Evolutionary conservation across 2,113 vertebrate species (phyloP), one percentile per base, ranked within the genome.

Genomic region (Trinectes maculatus): DNA sequence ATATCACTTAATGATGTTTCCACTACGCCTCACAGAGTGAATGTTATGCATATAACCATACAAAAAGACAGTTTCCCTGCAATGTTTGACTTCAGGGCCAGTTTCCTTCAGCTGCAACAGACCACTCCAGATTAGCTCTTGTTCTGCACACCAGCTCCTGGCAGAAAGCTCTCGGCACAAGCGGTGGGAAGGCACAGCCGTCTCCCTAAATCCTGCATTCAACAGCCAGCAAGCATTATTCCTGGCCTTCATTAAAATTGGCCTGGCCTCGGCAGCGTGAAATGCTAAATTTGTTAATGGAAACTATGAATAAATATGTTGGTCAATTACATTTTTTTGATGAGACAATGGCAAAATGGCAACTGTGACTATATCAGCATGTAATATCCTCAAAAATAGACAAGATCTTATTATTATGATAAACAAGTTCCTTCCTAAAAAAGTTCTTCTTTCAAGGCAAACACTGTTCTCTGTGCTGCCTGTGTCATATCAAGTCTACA

Each of bases 81-180:
- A 65, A 82, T 71, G 71, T 66, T 67, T 75, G 62, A 76, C 61
- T 86, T 61, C 44, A 48, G 67, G 57, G 58, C 77, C 36, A 51
- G 60, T 79, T 77, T 36, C 55, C 78, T 69, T 81, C 53, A 63
- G 71, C 61, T 22, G 74, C 61, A 74, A 62, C 78, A 81, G 82
- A 66, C 74, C 83, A 71, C 77, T 85, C 62, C 74, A 88, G 81
- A 89, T 89, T 80, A 89, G 83, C 59, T 77, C 85, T 89, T 86
- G 80, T 89, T 87, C 78, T 71, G 70, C 82, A 74, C 84, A 79
- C 70, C 69, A 79, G 67, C 3, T 52, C 54, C 79, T 84, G 79
- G 74, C 76, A 84, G 37, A 69, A 75, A 71, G 67, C 75, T 80
- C 58, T 69, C 56, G 73, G 76, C 79, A 77, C 62, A 71, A 74